Conservation (phyloP, 2,113 vertebrate species). For the Sula dactylatra region DNA sequence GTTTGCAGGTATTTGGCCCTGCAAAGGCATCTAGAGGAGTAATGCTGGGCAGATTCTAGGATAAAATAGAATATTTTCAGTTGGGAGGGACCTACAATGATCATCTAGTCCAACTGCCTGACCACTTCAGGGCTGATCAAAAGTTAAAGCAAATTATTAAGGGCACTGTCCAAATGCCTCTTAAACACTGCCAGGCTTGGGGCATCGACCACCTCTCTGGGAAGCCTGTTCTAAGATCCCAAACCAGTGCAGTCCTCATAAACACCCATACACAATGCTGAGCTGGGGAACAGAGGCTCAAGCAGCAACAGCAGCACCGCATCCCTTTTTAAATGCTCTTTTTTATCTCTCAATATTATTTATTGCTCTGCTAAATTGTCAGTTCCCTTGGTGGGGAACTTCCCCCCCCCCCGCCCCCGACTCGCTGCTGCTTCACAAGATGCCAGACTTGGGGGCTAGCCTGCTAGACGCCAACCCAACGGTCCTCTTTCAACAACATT, state of each 20-base stretch:
- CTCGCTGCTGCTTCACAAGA: slow-evolving; percentile 74
- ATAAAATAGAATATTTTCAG: not conserved
- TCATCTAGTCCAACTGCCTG: not conserved
- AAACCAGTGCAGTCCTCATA: fast-evolving
- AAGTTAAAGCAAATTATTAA: not conserved
- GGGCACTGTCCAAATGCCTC: not conserved
- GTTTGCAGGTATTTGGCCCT: not conserved
- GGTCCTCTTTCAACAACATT: slow-evolving; percentile 83
- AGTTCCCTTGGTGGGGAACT: slow-evolving; percentile 59
- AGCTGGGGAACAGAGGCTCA: not conserved
- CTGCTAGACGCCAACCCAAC: slow-evolving; percentile 78
- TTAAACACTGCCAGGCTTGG: not conserved
- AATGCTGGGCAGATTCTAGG: fast-evolving
- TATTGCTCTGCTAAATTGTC: slow-evolving; percentile 71
- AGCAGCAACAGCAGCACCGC: not conserved
- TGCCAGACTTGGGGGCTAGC: slow-evolving; percentile 80
- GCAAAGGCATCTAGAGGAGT: not conserved
- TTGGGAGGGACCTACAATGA: not conserved
- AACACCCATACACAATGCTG: no score
- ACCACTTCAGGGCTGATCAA: not conserved
- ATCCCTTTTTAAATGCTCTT: slow-evolving; percentile 4
- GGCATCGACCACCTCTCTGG: not conserved
- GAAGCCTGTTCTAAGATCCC: not conserved
- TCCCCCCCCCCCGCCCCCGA: not conserved
- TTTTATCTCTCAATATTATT: slow-evolving; percentile 66